Conservation (phyloP, 1,140 invertebrate genomes). For the Caerostris extrusa region DNA sequence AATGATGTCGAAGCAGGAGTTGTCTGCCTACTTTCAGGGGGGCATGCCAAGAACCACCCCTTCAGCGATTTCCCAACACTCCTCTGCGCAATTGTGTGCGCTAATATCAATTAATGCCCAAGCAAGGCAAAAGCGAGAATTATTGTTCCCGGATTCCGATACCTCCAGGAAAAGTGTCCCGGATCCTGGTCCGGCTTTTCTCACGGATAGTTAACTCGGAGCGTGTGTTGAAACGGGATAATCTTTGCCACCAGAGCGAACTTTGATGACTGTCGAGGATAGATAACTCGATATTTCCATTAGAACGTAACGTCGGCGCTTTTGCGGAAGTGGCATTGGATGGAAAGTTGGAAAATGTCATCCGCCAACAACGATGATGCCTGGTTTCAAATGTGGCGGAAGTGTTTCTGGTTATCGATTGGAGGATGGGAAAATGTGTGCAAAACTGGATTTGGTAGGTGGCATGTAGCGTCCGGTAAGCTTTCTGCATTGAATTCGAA, state of each 20-base stretch:
- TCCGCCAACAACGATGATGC: neutral
- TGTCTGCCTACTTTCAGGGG: neutral
- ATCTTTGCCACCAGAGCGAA: constrained; percentile 35
- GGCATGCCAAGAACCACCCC: neutral
- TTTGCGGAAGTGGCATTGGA: neutral
- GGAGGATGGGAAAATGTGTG: neutral
- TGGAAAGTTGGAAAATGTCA: constrained; percentile 3
- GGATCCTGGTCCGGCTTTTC: neutral
- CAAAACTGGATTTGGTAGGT: neutral
- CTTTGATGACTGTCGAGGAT: constrained; percentile 17
- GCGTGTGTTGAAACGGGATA: neutral
- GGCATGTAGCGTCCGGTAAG: too few relatives aligned
- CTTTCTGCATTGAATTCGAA: neutral
- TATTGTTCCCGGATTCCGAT: constrained; percentile 10
- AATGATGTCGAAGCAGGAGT: constrained; percentile 13
- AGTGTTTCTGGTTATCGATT: constrained; percentile 8
- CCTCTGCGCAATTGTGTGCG: constrained; percentile 6
- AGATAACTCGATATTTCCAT: constrained; percentile 52
- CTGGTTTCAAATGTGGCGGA: neutral
- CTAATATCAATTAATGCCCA: constrained; percentile 46
- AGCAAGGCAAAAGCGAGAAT: neutral
- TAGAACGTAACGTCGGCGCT: neutral
- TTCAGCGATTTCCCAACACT: neutral
- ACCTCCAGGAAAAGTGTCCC: neutral
- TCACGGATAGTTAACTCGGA: constrained; percentile 33